Base-by-base conservation (phyloP, 1,140 invertebrate genomes). In the Panonychus citri region DNA sequence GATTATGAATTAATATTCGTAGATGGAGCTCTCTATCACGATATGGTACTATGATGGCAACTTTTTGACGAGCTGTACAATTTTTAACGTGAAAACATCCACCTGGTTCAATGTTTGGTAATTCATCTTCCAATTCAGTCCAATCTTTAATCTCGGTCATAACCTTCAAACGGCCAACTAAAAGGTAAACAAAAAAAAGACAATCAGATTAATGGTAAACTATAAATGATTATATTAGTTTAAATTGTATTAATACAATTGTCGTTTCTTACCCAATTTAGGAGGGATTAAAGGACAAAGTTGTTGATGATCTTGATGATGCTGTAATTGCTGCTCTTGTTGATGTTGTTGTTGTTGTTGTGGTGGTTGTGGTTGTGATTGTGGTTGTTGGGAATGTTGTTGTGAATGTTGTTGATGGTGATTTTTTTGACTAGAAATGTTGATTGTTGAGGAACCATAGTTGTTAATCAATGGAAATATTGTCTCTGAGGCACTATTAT, bases 1-100 rank as follows among this genome's bases (percentile, higher is more conserved):
- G 66, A 64, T 75, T 71, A 54, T 71, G 64, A n/a, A 75, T 61
- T 46, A 75, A 68, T 12, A 65, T 58, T 17, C 66, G 60, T 27
- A 78, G 65, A 67, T 78, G 76, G 50, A 66, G 62, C 58, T 70
- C 64, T 30, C 77, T 64, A 62, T 77, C 71, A 56, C 77, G 62
- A 63, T 73, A 75, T 26, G 74, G 75, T 53, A 75, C 66, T 43
- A 75, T 70, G 21, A 75, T 66, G n/a, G 73, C 74, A 19, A 75
- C 68, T 61, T 63, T 64, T 46, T 53, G 48, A 19, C 60, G 50
- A 15, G 65, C 46, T 42, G 27, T 52, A 56, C 66, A 67, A 34
- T 65, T 46, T 12, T 17, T 24, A 37, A 65, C 63, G 26, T 50
- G 50, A 56, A 52, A 66, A 25, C 61, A 57, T 19, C 66, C 66